phyloP scores from a whole-genome alignment of 2,888 invertebrate genomes.

The Biston stratarius region DNA sequence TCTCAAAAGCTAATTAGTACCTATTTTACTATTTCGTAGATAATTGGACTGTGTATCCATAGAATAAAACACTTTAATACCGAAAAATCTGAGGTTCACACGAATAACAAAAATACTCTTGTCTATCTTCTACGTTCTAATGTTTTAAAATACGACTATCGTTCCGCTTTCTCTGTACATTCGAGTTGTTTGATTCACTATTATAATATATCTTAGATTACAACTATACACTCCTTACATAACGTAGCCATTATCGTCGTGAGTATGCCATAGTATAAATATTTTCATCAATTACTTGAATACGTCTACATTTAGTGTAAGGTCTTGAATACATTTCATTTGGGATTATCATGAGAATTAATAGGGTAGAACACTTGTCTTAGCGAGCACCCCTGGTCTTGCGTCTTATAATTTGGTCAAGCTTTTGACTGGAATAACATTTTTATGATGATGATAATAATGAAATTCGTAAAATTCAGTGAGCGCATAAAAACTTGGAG shows the following conservation, averaged over 20 bases:
- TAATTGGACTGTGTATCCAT: conserved; percentile 1
- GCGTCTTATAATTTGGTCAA: not conserved
- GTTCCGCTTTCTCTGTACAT: conserved; percentile 50
- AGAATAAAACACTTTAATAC: conserved; percentile 13
- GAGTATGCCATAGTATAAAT: conserved; percentile 31
- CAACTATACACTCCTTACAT: conserved; percentile 61
- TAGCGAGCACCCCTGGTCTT: conserved; percentile 8
- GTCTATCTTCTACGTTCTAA: conserved; percentile 19
- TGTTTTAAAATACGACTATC: conserved; percentile 24
- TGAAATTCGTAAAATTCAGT: not conserved
- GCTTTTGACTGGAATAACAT: not conserved
- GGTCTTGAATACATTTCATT: conserved; percentile 2
- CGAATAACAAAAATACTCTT: conserved; percentile 29
- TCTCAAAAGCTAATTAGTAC: conserved; percentile 7
- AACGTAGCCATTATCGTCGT: conserved; percentile 65
- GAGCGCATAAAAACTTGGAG: too few relatives aligned
- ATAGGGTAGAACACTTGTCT: not conserved
- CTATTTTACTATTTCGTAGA: conserved; percentile 2
- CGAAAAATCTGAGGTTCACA: conserved; percentile 17
- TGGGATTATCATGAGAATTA: not conserved
- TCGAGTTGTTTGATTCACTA: conserved; percentile 36
- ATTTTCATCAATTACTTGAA: not conserved
- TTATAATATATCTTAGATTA: conserved; percentile 38
- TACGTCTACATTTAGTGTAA: conserved; percentile 9
- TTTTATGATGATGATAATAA: not conserved